Evolutionary conservation across 2,888 invertebrate species (phyloP).

Genomic region (Synanthedon formicaeformis): DNA sequence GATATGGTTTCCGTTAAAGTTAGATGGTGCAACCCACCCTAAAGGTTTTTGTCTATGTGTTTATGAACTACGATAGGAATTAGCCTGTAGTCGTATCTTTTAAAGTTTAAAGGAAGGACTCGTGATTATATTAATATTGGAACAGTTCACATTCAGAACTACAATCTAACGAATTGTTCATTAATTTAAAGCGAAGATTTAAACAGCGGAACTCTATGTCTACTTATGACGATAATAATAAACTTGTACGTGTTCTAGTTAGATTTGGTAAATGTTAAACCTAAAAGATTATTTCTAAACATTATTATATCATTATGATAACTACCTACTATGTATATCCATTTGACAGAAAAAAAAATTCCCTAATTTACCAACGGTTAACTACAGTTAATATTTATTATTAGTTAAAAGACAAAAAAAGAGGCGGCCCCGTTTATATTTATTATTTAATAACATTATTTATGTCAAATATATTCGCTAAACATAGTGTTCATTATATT

Average conservation of each 20-base stretch:
- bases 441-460: constrained; percentile 14
- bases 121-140: too few relatives aligned
- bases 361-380: constrained; percentile 41
- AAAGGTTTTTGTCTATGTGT: too few relatives aligned
- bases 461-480: not conserved
- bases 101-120: too few relatives aligned
- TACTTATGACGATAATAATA: constrained; percentile 11
- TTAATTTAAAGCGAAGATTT: too few relatives aligned
- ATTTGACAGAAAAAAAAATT: constrained; percentile 47
- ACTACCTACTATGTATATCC: constrained; percentile 41
- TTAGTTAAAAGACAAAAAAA: constrained; percentile 46
- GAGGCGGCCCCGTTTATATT: constrained; percentile 65
- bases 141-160: too few relatives aligned
- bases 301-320: constrained; percentile 43
- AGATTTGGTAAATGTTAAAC: constrained; percentile 60
- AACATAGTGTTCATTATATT: too few relatives aligned
- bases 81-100: too few relatives aligned
- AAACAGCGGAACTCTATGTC: constrained; percentile 2
- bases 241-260: constrained; percentile 30
- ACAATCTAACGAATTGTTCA: too few relatives aligned
- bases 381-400: constrained; percentile 26
- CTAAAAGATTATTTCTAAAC: constrained; percentile 25
- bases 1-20: too few relatives aligned
- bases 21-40: too few relatives aligned
- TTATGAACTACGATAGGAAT: too few relatives aligned